Conservation (phyloP, 92 coral and sea anemone genomes). For the Chrysogorgia sp. region DNA sequence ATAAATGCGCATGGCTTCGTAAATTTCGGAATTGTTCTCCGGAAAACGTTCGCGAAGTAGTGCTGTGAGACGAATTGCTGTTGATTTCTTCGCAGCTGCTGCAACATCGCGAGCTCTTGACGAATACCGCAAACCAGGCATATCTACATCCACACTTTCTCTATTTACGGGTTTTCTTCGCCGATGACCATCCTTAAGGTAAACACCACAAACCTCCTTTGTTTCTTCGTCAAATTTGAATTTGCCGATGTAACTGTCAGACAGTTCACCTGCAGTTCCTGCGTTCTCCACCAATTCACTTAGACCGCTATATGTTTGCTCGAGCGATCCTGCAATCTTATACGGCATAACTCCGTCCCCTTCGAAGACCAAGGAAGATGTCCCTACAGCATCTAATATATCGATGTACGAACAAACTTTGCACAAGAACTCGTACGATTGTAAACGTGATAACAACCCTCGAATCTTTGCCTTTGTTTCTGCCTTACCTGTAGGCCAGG, state of each 20-base stretch:
- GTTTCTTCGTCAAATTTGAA: slow-evolving; percentile 8
- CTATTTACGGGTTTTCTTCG: not conserved
- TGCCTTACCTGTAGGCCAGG: slow-evolving; percentile 16
- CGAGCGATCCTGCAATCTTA: not conserved
- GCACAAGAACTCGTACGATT: not conserved
- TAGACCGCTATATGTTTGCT: not conserved
- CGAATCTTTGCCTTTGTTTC: slow-evolving; percentile 13
- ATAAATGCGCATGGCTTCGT: not conserved
- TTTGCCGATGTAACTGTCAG: slow-evolving; percentile 8
- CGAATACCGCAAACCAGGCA: not conserved
- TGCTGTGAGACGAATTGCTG: not conserved
- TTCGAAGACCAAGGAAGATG: slow-evolving; percentile 15
- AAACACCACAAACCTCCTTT: not conserved
- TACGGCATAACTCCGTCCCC: not conserved
- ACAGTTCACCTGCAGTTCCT: not conserved
- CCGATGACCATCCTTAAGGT: not conserved
- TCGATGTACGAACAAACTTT: slow-evolving; percentile 4
- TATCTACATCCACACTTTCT: slow-evolving; percentile 2
- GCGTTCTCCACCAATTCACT: not conserved
- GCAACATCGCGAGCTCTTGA: not conserved
- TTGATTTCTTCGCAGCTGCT: not conserved
- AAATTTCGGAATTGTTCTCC: not conserved
- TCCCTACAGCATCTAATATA: slow-evolving; percentile 4
- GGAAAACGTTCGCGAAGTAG: not conserved
- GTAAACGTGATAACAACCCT: not conserved